These are phyloP conservation scores for Tethya wilhelma DNA, from an alignment of 37 sponge, comb jelly and placozoan species.

Conservation along the genomic window DNA sequence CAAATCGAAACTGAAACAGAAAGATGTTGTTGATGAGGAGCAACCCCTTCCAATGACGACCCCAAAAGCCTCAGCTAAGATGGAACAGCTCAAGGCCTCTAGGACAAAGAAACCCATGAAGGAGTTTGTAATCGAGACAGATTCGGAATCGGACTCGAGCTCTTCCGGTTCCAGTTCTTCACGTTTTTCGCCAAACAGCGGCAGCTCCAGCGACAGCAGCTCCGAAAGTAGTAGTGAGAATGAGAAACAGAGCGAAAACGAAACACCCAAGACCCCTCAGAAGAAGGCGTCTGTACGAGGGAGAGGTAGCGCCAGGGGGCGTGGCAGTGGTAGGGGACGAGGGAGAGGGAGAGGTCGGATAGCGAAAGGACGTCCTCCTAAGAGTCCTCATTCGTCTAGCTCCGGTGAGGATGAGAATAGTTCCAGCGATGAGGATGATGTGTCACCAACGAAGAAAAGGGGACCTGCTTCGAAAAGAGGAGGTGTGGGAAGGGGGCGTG, in stretches of 20 bases:
- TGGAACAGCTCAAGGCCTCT: constrained; percentile 32
- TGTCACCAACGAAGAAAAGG: not conserved
- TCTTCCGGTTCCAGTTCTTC: constrained; percentile 45
- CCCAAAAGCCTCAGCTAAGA: constrained; percentile 8
- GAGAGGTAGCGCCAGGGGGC: constrained; percentile 19
- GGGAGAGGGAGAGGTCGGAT: not conserved
- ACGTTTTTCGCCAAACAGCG: constrained; percentile 27
- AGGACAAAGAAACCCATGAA: constrained; percentile 30
- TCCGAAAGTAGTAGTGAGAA: constrained; percentile 29
- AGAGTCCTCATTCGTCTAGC: not conserved
- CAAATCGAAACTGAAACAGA: not conserved
- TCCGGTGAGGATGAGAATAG: constrained; percentile 24
- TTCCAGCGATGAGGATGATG: constrained; percentile 3
- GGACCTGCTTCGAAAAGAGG: constrained; percentile 1
- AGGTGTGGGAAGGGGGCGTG: constrained; percentile 21
- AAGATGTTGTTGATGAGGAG: too few species aligned
- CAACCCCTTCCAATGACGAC: too few species aligned
- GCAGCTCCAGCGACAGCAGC: constrained; percentile 25
- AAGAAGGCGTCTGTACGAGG: not conserved
- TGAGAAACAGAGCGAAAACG: constrained; percentile 2
- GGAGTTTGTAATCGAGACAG: constrained; percentile 63
- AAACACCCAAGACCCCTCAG: constrained; percentile 12
- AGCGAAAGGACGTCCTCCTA: not conserved
- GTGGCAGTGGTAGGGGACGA: constrained; percentile 18
- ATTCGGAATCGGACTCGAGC: constrained; percentile 45